Percentiles rank a stretch among this genome's conserved stretches.
These are phyloP conservation scores for Oriolus oriolus DNA, from an alignment of 2,113 vertebrate genomes.

Conservation along the genomic window DNA sequence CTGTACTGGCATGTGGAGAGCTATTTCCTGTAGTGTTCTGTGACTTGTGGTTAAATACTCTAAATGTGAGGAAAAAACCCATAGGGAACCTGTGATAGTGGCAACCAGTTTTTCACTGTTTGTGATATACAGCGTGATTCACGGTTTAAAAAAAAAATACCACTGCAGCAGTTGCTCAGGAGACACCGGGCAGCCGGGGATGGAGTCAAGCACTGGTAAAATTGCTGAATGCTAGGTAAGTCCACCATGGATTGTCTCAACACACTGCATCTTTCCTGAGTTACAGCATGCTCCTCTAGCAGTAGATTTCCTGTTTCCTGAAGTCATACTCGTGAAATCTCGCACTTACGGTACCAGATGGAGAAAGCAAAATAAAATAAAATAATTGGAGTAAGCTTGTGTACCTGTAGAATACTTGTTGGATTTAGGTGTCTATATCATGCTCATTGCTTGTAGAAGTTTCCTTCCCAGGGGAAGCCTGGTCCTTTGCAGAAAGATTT, in stretches of 20 bases:
- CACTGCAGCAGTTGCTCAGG: not conserved
- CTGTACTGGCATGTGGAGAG: not conserved
- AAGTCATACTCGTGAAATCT: not conserved
- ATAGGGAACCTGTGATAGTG: not conserved
- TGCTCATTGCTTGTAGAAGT: not conserved
- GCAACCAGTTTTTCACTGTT: not conserved
- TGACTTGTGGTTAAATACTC: not conserved
- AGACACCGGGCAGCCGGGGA: not conserved
- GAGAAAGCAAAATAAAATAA: not conserved
- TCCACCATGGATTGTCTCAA: not conserved
- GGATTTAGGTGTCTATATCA: not conserved
- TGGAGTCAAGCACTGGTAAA: not conserved
- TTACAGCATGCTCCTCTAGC: accelerated
- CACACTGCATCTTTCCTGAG: not conserved
- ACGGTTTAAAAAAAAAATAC: not conserved
- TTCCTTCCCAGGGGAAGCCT: not conserved
- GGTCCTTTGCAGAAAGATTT: not conserved
- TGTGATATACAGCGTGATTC: not conserved
- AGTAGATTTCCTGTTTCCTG: not conserved
- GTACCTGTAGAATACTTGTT: not conserved
- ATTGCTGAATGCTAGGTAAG: not conserved
- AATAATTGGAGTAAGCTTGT: not conserved
- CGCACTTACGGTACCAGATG: not conserved
- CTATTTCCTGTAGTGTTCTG: not conserved
- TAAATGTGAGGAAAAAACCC: not conserved